Percentiles rank a stretch among this genome's conserved stretches.
These are phyloP conservation scores for Epirrhoe tristata DNA, from an alignment of 2,888 invertebrate species.

Conservation along the genomic window DNA sequence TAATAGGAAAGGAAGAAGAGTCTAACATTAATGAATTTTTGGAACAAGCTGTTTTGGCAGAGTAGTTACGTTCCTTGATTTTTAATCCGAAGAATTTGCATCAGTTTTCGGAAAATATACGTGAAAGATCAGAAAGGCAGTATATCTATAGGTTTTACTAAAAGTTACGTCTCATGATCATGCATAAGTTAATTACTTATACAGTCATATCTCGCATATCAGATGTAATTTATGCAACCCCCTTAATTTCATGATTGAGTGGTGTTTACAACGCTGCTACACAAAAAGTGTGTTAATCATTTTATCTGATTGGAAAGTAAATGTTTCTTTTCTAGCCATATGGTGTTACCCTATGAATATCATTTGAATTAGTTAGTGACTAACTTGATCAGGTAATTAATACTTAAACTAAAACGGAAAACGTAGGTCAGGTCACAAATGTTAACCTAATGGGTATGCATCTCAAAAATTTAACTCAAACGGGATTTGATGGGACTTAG, in stretches of 20 bases:
- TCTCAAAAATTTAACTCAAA: no score
- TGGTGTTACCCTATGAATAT: constrained; percentile 8
- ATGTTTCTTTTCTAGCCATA: constrained; percentile 15
- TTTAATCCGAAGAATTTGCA: no score
- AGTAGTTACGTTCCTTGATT: no score
- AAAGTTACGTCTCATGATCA: neutral
- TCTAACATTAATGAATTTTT: no score
- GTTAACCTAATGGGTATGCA: no score
- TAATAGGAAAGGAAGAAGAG: neutral
- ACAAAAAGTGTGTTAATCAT: constrained; percentile 47
- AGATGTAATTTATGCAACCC: constrained; percentile 5
- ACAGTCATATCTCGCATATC: neutral
- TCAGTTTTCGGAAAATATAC: no score
- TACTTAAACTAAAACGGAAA: no score
- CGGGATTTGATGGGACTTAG: no score
- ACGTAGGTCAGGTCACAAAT: no score
- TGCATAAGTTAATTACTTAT: neutral
- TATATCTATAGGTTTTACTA: neutral
- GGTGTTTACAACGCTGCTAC: constrained; percentile 41
- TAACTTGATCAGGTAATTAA: neutral
- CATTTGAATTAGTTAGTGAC: constrained; percentile 15
- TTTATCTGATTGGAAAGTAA: constrained; percentile 34
- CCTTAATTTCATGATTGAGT: constrained; percentile 43
- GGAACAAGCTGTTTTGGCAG: no score
- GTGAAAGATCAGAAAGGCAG: no score